Evolutionary conservation across 2,888 invertebrate genomes (phyloP).

Genomic region (Clusia tigrina): DNA sequence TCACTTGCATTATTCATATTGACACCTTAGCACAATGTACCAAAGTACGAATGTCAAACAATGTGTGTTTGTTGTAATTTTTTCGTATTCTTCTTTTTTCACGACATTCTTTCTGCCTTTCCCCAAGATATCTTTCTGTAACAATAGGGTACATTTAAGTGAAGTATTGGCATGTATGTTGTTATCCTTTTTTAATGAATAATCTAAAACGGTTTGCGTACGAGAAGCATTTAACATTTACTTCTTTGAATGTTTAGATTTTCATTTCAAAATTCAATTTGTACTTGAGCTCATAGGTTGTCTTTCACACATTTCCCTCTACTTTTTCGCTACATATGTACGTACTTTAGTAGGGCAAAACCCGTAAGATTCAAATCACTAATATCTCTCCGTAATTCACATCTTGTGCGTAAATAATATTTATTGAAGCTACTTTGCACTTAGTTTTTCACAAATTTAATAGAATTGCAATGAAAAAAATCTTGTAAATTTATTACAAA

Average conservation of each 20-base stretch:
- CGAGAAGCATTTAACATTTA: background rate
- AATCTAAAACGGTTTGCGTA: background rate
- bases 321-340: slow-evolving; percentile 13
- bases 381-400: background rate
- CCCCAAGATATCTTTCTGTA: too few relatives aligned
- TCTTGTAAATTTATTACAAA: slow-evolving; percentile 30
- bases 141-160: too few relatives aligned
- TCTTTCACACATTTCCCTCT: slow-evolving; percentile 23
- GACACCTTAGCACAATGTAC: slow-evolving; percentile 16
- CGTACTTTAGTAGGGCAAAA: background rate
- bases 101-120: slow-evolving; percentile 16
- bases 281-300: too few relatives aligned
- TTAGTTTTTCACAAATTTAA: slow-evolving; percentile 1
- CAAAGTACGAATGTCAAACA: slow-evolving; percentile 27
- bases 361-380: background rate
- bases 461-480: slow-evolving; percentile 18
- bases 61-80: slow-evolving; percentile 24
- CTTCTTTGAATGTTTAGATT: background rate
- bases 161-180: slow-evolving; percentile 4
- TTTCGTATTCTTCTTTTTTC: slow-evolving; percentile 18
- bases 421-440: slow-evolving; percentile 6
- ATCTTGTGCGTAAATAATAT: slow-evolving; percentile 23
- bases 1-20: slow-evolving; percentile 18
- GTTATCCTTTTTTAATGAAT: background rate
- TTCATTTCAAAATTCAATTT: too few relatives aligned